Base-by-base conservation (phyloP, 2,797 vertebrate genomes). In the Protonibea diacanthus region DNA sequence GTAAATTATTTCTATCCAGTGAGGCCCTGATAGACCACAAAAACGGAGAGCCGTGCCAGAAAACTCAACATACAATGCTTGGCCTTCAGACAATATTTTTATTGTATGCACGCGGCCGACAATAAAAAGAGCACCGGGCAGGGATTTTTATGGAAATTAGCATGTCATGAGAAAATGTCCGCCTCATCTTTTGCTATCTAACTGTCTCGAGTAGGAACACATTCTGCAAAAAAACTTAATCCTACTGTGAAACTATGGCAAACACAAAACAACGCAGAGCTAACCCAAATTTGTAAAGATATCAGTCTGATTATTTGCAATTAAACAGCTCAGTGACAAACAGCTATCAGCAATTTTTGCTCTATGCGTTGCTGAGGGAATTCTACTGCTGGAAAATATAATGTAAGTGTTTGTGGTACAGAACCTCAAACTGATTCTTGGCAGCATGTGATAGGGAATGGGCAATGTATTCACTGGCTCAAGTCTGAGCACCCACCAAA, bases 371-470 rank as follows among this genome's bases (percentile, higher is more conserved):
- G 38, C 18, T 70, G 67, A 72, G 68, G 75, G 29, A 84, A 80
- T 58, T 80, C 72, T 60, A 8, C 76, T 67, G 68, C 77, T 86
- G 74, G 62, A 86, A 88, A 83, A 85, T 82, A 62, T 65, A 83
- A 84, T 82, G 58, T 65, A 78, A 78, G 71, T 11, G 76, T 58
- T 78, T 80, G 59, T 61, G 85, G 83, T 63, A 23, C 21, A 51
- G 71, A 77, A 68, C 66, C 72, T 63, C 75, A 62, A 49, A 80
- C 48, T 66, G 77, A 48, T 82, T 85, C 71, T 82, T 94, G 89
- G 89, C 87, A 83, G 76, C 21, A 20, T 63, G 78, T 5, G 49
- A 76, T 47, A 42, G 57, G 58, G 63, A 89, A 70, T 81, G 62
- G 33, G 42, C 56, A 14, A 4, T 25, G 63, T 80, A 40, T 79